Evolutionary conservation across 2,888 invertebrate species (phyloP).

Genomic region (Drosophila fulvimacula): DNA sequence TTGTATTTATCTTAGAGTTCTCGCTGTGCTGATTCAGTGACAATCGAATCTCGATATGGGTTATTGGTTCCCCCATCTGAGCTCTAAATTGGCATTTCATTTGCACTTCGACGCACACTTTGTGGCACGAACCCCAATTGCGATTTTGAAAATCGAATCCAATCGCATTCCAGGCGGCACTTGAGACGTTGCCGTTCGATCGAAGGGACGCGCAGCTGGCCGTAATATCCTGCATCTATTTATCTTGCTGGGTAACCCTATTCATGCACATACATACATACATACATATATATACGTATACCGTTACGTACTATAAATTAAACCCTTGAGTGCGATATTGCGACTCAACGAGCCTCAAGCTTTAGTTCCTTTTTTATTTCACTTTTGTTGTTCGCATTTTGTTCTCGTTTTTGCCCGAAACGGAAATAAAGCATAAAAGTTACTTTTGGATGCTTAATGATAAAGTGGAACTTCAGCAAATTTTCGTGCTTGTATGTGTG

Average conservation of each 20-base stretch:
- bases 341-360: slow-evolving; percentile 72
- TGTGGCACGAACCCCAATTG: slow-evolving; percentile 21
- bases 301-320: slow-evolving; percentile 57
- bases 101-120: slow-evolving; percentile 41
- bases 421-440: slow-evolving; percentile 80
- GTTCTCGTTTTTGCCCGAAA: slow-evolving; percentile 34
- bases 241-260: slow-evolving; percentile 58
- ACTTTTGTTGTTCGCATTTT: slow-evolving; percentile 7
- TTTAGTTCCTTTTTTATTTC: slow-evolving; percentile 40
- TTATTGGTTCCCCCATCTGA: slow-evolving; percentile 8
- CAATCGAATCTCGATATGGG: slow-evolving; percentile 1
- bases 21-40: neutral
- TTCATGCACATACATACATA: slow-evolving; percentile 33
- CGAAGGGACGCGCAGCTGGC: slow-evolving; percentile 60
- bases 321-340: slow-evolving; percentile 77
- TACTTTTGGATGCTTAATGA: slow-evolving; percentile 76
- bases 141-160: slow-evolving; percentile 16
- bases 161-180: slow-evolving; percentile 51
- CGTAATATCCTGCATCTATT: slow-evolving; percentile 75
- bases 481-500: slow-evolving; percentile 12
- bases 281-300: slow-evolving; percentile 4
- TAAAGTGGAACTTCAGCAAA: slow-evolving; percentile 58
- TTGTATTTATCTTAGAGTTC: neutral
- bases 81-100: slow-evolving; percentile 52
- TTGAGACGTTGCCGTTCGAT: slow-evolving; percentile 58